phyloP scores from a whole-genome alignment of 1,140 invertebrate species.

The Temnothorax longispinosus region DNA sequence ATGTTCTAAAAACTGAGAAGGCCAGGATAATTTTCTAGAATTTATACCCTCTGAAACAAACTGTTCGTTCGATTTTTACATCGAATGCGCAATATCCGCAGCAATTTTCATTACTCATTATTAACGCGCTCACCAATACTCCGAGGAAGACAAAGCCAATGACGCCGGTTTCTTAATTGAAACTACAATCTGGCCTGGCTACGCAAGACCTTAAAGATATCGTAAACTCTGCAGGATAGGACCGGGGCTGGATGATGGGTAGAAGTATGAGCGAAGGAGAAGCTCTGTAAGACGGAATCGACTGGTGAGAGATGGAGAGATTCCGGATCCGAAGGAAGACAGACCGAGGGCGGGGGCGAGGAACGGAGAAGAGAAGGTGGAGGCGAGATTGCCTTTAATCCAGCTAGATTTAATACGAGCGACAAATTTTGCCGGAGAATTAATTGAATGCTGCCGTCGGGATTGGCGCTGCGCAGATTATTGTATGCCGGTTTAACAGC shows the following conservation, averaged over 20 bases:
- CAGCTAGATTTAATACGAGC: slow-evolving; percentile 84
- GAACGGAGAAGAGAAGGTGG: slow-evolving; percentile 67
- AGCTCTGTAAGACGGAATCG: slow-evolving; percentile 32
- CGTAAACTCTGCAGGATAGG: slow-evolving; percentile 55
- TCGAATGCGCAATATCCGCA: neutral
- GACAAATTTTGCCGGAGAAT: slow-evolving; percentile 84
- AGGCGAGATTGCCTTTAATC: slow-evolving; percentile 84
- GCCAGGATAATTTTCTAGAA: neutral
- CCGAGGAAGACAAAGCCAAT: slow-evolving; percentile 15
- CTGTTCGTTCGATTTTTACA: neutral
- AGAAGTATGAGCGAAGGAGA: slow-evolving; percentile 40
- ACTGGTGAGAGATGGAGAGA: slow-evolving; percentile 36
- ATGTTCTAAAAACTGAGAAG: neutral
- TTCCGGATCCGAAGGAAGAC: slow-evolving; percentile 22
- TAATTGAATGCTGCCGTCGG: slow-evolving; percentile 81
- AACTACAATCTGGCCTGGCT: slow-evolving; percentile 49
- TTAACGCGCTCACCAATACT: neutral
- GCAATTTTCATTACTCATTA: slow-evolving; percentile 24
- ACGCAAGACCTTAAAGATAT: slow-evolving; percentile 52
- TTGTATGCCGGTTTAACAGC: slow-evolving; percentile 84
- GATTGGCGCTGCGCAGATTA: slow-evolving; percentile 83
- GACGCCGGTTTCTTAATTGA: slow-evolving; percentile 54
- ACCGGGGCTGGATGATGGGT: slow-evolving; percentile 49
- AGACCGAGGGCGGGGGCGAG: slow-evolving; percentile 51
- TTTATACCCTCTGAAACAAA: neutral